Evolutionary conservation across 1,140 invertebrate genomes (phyloP), one percentile per base, ranked within the genome.

Genomic region (Drosophila trapezifrons): DNA sequence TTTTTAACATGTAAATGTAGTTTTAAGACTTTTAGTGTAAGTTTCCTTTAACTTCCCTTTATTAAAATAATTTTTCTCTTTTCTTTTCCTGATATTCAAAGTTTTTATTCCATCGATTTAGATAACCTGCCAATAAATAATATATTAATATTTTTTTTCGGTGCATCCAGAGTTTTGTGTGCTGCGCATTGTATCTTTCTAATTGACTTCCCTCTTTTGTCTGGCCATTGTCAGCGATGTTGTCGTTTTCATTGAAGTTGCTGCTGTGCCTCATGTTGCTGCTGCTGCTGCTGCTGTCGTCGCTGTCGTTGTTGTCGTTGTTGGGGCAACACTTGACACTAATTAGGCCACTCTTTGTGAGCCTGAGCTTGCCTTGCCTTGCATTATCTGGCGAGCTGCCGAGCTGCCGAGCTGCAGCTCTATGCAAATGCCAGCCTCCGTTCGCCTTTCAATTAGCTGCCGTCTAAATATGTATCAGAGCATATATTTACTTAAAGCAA

Each of bases 291-390:
- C 29, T 38, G 59, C 4, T 49, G 63, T 8, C 42, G 69, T 12
- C 32, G 45, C 29, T 58, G 70, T 55, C 37, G 60, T 40, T 25
- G 60, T 47, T 73, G 73, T 27, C 75, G 67, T 75, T 63, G 83
- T 58, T 83, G 79, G 66, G 70, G 80, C 84, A 87, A 87, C 84
- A 87, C 84, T 87, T 87, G 84, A 87, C 84, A 87, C 84, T 87
- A 87, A 87, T 87, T 87, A 87, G 84, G 84, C 84, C 84, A 87
- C 80, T 87, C 84, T 87, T 89, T 89, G 83, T 89, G 72, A 47
- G 74, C 78, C 58, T 43, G 69, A 60, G 71, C 81, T 66, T 67
- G 56, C 64, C 55, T 45, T 63, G 65, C 74, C 80, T 70, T 74
- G 56, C 83, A 86, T 85, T 86, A 84, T 86, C 82, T 82, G 46